Percentiles rank a stretch among this genome's conserved stretches.
Evolutionary conservation across 2,888 invertebrate species (phyloP).

Genomic region (Epirrita christyi): DNA sequence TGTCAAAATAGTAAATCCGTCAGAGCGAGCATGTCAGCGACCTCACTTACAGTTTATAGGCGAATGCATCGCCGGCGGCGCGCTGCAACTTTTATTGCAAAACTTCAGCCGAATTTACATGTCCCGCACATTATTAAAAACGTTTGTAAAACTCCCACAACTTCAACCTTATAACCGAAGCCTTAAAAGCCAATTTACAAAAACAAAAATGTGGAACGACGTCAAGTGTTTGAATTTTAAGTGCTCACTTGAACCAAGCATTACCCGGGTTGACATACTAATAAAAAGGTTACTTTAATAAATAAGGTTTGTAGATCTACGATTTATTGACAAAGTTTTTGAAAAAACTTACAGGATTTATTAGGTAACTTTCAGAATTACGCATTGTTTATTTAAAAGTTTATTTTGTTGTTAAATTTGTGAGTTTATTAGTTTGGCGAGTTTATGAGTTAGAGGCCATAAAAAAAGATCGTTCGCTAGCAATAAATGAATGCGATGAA

Average conservation of each 20-base stretch:
- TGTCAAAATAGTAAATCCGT: constrained; percentile 27
- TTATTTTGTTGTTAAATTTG: constrained; percentile 25
- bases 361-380: constrained; percentile 27
- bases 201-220: constrained; percentile 33
- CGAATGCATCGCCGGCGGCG: constrained; percentile 48
- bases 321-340: constrained; percentile 42
- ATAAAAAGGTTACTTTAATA: constrained; percentile 42
- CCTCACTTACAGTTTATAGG: constrained; percentile 26
- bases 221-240: constrained; percentile 57
- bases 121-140: constrained; percentile 78
- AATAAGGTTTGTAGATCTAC: constrained; percentile 40
- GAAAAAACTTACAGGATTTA: constrained; percentile 36
- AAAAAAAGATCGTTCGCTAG: background rate
- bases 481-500: constrained; percentile 3
- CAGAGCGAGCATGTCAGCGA: constrained; percentile 8
- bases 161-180: constrained; percentile 36
- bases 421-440: constrained; percentile 20
- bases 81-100: constrained; percentile 80
- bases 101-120: constrained; percentile 80
- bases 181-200: constrained; percentile 40
- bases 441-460: constrained; percentile 9
- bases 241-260: constrained; percentile 41
- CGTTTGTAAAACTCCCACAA: constrained; percentile 54
- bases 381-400: constrained; percentile 31
- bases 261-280: constrained; percentile 35